Evolutionary conservation across 2,113 vertebrate species (phyloP).

Genomic region (Sander lucioperca): DNA sequence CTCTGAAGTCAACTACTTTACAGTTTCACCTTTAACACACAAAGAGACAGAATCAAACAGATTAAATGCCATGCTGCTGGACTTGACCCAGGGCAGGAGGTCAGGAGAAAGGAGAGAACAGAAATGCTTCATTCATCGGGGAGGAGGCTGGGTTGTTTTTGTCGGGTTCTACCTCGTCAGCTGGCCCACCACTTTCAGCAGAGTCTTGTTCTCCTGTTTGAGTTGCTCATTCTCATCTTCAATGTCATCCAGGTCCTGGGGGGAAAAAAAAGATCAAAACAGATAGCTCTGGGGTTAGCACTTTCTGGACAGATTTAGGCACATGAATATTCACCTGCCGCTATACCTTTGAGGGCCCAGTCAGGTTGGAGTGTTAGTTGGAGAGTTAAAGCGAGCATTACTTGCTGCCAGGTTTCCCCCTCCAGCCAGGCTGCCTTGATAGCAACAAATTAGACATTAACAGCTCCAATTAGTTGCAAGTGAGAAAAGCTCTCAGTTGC

Average conservation of each 20-base stretch:
- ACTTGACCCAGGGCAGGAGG: conserved; percentile 25
- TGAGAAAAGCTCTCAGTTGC: conserved; percentile 49
- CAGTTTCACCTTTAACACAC: conserved; percentile 51
- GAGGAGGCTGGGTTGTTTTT: background rate
- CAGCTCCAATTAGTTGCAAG: conserved; percentile 75
- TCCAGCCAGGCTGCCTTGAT: conserved; percentile 40
- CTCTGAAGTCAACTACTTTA: conserved; percentile 15
- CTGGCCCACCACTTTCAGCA: conserved; percentile 98
- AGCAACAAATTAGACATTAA: conserved; percentile 75
- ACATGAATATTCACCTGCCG: conserved; percentile 38
- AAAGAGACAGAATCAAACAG: conserved; percentile 45
- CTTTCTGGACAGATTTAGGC: background rate
- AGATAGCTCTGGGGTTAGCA: background rate
- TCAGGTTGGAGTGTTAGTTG: conserved; percentile 11
- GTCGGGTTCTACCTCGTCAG: conserved; percentile 95
- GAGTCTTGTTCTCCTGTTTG: conserved; percentile 99
- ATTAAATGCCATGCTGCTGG: conserved; percentile 39
- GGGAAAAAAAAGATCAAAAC: conserved; percentile 15
- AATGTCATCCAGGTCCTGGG: conserved; percentile 97
- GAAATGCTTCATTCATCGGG: conserved; percentile 13
- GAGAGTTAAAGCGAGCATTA: conserved; percentile 24
- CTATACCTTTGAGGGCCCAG: background rate
- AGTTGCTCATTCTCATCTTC: conserved; percentile 99
- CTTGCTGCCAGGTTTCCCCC: conserved; percentile 13
- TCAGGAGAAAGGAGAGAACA: background rate